These are phyloP conservation scores for Drosophila cognata DNA, from an alignment of 2,888 invertebrate species.

Conservation along the genomic window DNA sequence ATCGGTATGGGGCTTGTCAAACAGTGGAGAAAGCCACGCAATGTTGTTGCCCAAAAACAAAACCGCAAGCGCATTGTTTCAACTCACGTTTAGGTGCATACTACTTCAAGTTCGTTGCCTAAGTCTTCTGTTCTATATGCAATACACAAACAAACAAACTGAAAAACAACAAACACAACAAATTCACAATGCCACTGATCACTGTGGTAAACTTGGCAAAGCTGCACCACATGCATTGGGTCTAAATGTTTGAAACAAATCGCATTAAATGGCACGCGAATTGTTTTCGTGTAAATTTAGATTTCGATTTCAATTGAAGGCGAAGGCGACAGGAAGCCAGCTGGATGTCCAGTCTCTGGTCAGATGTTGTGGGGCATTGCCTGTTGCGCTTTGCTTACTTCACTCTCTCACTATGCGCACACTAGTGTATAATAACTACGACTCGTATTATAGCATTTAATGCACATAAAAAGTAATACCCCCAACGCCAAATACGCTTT, in stretches of 20 bases:
- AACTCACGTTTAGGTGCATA: slow-evolving; percentile 44
- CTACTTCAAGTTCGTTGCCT: slow-evolving; percentile 57
- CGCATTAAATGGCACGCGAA: slow-evolving; percentile 34
- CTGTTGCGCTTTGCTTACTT: slow-evolving; percentile 9
- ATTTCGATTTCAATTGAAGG: slow-evolving; percentile 10
- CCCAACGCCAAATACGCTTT: slow-evolving; percentile 30
- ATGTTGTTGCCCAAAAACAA: slow-evolving; percentile 31
- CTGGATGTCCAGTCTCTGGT: neutral
- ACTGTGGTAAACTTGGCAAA: slow-evolving; percentile 5
- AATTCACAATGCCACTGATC: slow-evolving; percentile 3
- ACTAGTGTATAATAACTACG: slow-evolving; percentile 1
- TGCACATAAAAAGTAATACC: slow-evolving; percentile 19
- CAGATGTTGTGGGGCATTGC: slow-evolving; percentile 10
- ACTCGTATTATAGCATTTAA: slow-evolving; percentile 9
- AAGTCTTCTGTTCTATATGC: slow-evolving; percentile 63
- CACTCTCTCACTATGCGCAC: slow-evolving; percentile 8
- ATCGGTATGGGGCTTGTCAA: slow-evolving; percentile 55
- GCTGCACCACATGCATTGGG: slow-evolving; percentile 12
- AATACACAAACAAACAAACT: slow-evolving; percentile 3
- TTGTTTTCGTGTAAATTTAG: slow-evolving; percentile 9
- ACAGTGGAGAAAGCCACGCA: slow-evolving; percentile 64
- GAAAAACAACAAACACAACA: neutral
- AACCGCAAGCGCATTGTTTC: slow-evolving; percentile 58
- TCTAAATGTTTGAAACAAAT: slow-evolving; percentile 30
- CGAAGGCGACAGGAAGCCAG: neutral